A percentile compares a stretch with the other conserved stretches of the same genome.
These are phyloP conservation scores for Pelodytes ibericus DNA, from an alignment of 2,797 vertebrate genomes.

Conservation along the genomic window DNA sequence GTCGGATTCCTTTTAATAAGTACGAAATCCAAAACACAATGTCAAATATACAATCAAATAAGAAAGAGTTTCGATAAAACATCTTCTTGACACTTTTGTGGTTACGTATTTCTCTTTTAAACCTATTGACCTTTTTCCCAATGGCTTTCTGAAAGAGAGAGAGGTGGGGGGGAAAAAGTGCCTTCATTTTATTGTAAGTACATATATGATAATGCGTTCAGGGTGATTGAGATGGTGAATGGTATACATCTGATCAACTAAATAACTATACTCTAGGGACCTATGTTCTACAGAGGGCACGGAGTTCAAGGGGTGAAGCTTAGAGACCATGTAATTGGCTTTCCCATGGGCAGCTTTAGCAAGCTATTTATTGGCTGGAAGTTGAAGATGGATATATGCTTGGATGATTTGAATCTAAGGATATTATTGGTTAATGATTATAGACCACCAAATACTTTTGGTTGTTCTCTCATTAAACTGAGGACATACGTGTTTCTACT, in stretches of 20 bases:
- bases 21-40: slow-evolving; percentile 51
- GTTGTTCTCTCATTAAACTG: too few relatives aligned
- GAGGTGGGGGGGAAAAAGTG: slow-evolving; percentile 23
- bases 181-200: slow-evolving; percentile 13
- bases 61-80: slow-evolving; percentile 45
- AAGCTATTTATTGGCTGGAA: background rate
- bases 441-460: too few relatives aligned
- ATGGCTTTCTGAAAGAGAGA: slow-evolving; percentile 47
- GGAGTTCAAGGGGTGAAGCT: slow-evolving; percentile 14
- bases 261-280: background rate
- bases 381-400: background rate
- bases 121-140: slow-evolving; percentile 51
- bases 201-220: slow-evolving; percentile 39
- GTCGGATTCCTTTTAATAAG: slow-evolving; percentile 65
- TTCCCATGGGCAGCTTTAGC: background rate
- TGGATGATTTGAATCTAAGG: background rate
- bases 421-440: background rate
- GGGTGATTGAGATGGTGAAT: slow-evolving; percentile 1
- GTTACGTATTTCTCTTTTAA: slow-evolving; percentile 35
- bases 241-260: background rate
- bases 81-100: slow-evolving; percentile 52
- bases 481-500: too few relatives aligned
- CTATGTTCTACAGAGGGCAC: background rate
- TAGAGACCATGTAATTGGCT: background rate
- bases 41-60: slow-evolving; percentile 55